Evolutionary conservation across 2,797 vertebrate genomes (phyloP).

Genomic region (Podarcis siculus): DNA sequence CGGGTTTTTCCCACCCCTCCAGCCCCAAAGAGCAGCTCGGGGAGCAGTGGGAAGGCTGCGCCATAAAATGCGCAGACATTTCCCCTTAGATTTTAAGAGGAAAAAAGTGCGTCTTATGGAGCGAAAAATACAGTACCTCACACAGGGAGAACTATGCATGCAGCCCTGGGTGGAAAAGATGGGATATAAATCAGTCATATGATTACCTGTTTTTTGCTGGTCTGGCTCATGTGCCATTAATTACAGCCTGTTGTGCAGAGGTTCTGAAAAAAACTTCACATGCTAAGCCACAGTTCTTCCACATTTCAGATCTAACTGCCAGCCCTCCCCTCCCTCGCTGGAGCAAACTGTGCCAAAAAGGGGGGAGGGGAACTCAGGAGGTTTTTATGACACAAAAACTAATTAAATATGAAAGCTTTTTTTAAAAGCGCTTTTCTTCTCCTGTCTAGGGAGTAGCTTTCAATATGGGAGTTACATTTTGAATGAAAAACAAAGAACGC

Average conservation of each 20-base stretch:
- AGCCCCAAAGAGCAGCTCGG: too few species aligned
- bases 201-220: neutral
- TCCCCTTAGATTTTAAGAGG: too few species aligned
- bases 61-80: too few species aligned
- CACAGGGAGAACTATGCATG: too few species aligned
- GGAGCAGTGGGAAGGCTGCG: too few species aligned
- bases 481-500: neutral
- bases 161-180: too few species aligned
- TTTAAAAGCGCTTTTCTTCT: neutral
- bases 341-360: neutral
- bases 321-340: neutral
- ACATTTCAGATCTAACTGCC: neutral
- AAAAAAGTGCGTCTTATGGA: too few species aligned
- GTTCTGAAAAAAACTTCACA: neutral
- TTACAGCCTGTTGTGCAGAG: neutral
- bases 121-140: too few species aligned
- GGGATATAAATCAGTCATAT: too few species aligned
- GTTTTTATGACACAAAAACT: constrained; percentile 5
- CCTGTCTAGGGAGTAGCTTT: neutral
- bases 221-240: neutral
- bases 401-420: neutral
- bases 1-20: too few species aligned
- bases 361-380: too few species aligned
- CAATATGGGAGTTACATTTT: neutral
- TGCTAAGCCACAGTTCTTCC: neutral